These are phyloP conservation scores for Paramacrobiotus metropolitanus DNA, from an alignment of 1,140 invertebrate genomes.

Conservation along the genomic window DNA sequence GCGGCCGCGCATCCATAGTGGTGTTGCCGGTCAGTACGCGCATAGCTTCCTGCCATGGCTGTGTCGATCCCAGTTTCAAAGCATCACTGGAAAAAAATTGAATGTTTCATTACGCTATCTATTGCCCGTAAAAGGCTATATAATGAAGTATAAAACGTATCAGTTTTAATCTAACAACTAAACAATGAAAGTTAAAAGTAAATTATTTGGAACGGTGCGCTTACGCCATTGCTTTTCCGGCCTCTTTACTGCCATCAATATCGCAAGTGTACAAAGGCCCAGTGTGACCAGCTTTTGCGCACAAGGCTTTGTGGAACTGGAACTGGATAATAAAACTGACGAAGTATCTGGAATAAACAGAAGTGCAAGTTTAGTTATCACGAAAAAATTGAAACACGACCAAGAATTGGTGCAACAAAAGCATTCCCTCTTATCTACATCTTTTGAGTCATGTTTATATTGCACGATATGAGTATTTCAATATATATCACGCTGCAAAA, in stretches of 20 bases:
- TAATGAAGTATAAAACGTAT: too few relatives aligned
- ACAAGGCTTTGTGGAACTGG: not conserved
- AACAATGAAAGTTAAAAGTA: too few relatives aligned
- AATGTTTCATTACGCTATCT: not conserved
- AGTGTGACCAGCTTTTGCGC: not conserved
- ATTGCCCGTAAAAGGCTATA: too few relatives aligned
- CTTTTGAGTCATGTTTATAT: too few relatives aligned
- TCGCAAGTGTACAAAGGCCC: not conserved
- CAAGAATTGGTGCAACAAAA: too few relatives aligned
- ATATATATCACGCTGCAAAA: too few relatives aligned
- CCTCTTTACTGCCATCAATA: not conserved
- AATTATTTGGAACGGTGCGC: slow-evolving; percentile 2
- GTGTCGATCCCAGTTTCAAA: slow-evolving; percentile 49
- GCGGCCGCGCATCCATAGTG: slow-evolving; percentile 41
- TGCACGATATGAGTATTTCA: too few relatives aligned
- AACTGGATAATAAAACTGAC: not conserved
- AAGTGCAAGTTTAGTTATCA: too few relatives aligned
- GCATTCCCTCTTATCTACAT: too few relatives aligned
- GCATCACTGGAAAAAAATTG: slow-evolving; percentile 32
- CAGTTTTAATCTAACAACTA: too few relatives aligned
- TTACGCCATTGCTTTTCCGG: not conserved
- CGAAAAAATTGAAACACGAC: too few relatives aligned
- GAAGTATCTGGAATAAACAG: too few relatives aligned
- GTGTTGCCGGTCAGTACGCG: slow-evolving; percentile 47
- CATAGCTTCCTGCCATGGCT: slow-evolving; percentile 57